phyloP scores from a whole-genome alignment of 1,140 invertebrate species.

The Pectinophora gossypiella region DNA sequence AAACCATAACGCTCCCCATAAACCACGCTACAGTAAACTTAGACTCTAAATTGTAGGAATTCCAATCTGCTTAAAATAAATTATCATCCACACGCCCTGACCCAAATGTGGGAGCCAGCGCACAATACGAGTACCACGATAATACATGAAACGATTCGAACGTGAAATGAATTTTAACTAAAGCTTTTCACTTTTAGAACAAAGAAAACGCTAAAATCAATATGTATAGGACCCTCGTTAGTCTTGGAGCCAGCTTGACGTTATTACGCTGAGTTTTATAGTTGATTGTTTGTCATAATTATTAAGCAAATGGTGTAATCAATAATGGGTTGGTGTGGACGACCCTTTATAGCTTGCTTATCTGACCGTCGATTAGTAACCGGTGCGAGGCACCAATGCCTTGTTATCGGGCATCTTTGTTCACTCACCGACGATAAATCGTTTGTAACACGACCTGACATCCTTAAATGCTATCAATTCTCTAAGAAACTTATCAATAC shows the following conservation, averaged over 20 bases:
- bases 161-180: neutral
- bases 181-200: neutral
- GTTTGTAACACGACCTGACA: neutral
- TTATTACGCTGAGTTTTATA: too few species aligned
- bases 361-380: neutral
- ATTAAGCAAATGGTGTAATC: too few species aligned
- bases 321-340: too few species aligned
- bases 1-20: constrained; percentile 9
- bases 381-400: neutral
- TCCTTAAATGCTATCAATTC: neutral
- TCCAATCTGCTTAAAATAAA: too few species aligned
- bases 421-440: neutral
- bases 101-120: too few species aligned
- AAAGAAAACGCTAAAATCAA: neutral
- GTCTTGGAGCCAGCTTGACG: too few species aligned
- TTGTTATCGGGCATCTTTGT: neutral
- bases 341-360: neutral
- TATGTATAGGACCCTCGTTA: too few species aligned
- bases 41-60: too few species aligned
- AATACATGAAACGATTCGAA: neutral
- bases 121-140: neutral
- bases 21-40: neutral
- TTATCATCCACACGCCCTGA: too few species aligned
- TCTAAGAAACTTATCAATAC: neutral
- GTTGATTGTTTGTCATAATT: too few species aligned